Evolutionary conservation across 2,113 vertebrate genomes (phyloP).

Genomic region (Acinonyx jubatus): DNA sequence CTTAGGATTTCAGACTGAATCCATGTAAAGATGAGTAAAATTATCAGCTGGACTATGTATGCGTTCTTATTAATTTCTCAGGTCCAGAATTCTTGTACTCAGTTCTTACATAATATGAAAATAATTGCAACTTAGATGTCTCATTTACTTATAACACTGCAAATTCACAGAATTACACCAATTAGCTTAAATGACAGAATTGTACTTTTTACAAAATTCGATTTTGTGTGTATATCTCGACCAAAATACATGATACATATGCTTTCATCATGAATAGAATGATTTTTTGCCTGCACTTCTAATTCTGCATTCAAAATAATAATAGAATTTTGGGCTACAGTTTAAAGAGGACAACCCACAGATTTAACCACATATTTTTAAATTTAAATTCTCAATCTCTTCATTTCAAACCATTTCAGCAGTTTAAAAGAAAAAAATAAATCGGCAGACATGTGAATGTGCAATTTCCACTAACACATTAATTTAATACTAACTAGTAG

Average conservation of each 20-base stretch:
- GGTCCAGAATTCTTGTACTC: neutral
- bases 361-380: neutral
- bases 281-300: neutral
- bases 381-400: neutral
- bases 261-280: neutral
- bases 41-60: neutral
- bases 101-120: neutral
- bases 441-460: neutral
- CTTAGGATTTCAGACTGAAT: neutral
- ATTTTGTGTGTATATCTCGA: neutral
- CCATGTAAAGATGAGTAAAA: neutral
- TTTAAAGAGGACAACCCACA: neutral
- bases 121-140: neutral
- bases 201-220: neutral
- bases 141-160: neutral
- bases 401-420: conserved; percentile 9
- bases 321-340: neutral
- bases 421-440: conserved; percentile 13
- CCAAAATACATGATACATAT: neutral
- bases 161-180: neutral
- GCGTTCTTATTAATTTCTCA: neutral
- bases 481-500: neutral
- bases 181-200: neutral
- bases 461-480: neutral
- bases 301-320: conserved; percentile 14